Percentiles rank a stretch among this genome's conserved stretches.
phyloP scores from a whole-genome alignment of 1,140 invertebrate genomes.

The Phthorimaea operculella region DNA sequence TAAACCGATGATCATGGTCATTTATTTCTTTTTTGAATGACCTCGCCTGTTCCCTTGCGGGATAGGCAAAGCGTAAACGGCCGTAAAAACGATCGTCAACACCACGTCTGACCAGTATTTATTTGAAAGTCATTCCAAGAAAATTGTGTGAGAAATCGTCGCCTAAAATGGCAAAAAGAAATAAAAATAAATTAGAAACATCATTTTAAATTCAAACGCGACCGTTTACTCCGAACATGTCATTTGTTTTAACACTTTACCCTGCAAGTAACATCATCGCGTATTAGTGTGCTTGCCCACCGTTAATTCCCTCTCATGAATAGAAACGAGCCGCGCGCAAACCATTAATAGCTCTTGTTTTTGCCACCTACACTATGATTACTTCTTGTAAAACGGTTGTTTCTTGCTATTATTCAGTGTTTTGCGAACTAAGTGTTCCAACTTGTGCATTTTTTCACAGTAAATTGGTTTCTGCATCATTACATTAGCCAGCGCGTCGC shows the following conservation, averaged over 20 bases:
- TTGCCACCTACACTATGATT: slow-evolving; percentile 49
- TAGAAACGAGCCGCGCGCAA: slow-evolving; percentile 43
- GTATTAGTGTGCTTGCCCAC: slow-evolving; percentile 9
- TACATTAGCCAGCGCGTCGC: slow-evolving; percentile 35
- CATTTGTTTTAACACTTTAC: background rate
- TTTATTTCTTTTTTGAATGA: no score
- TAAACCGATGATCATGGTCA: no score
- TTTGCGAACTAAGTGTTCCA: slow-evolving; percentile 47
- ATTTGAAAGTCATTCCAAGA: no score
- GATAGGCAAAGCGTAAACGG: no score
- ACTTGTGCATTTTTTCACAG: slow-evolving; percentile 34
- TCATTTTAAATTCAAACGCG: no score
- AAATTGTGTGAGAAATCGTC: no score
- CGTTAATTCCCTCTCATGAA: slow-evolving; percentile 57
- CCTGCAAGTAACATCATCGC: background rate
- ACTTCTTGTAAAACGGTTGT: slow-evolving; percentile 51
- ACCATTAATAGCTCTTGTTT: slow-evolving; percentile 49
- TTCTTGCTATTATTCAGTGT: slow-evolving; percentile 52
- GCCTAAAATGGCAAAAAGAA: no score
- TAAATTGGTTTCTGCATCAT: slow-evolving; percentile 49
- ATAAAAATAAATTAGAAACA: no score
- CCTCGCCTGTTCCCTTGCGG: no score
- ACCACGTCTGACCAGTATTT: no score
- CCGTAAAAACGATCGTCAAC: no score
- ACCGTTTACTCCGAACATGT: background rate